These are phyloP conservation scores for Thymelicus sylvestris DNA, from an alignment of 2,888 invertebrate species.

Conservation along the genomic window DNA sequence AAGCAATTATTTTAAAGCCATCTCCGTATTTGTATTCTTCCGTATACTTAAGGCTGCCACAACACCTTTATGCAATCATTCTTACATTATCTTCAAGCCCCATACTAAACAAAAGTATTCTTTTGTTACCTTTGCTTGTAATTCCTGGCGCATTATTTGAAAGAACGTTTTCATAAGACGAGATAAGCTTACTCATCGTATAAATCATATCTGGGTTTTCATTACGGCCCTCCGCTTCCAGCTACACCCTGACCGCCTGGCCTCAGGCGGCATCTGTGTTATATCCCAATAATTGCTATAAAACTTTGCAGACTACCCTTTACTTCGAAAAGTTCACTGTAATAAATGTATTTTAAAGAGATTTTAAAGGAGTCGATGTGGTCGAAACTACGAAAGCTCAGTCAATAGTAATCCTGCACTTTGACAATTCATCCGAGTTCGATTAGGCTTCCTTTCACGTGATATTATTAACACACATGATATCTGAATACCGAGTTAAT, in stretches of 20 bases:
- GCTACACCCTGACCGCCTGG: conserved; percentile 1
- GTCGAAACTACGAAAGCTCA: too few species aligned
- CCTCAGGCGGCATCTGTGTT: conserved; percentile 13
- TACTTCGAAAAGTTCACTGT: background rate
- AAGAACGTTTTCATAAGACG: conserved; percentile 13
- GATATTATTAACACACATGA: background rate
- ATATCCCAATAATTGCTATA: conserved; percentile 14
- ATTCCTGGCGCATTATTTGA: conserved; percentile 7
- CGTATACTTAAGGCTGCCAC: background rate
- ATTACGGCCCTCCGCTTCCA: background rate
- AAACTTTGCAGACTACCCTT: conserved; percentile 11
- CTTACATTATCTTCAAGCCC: conserved; percentile 2
- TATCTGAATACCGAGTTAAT: background rate
- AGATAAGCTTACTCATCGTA: conserved; percentile 17
- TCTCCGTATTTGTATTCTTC: too few species aligned
- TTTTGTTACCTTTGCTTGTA: background rate
- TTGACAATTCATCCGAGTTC: too few species aligned
- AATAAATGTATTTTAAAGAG: background rate
- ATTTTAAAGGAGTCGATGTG: background rate
- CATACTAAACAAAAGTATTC: background rate
- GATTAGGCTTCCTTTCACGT: too few species aligned
- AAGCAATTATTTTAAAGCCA: too few species aligned
- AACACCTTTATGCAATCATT: background rate
- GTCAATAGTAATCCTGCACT: too few species aligned
- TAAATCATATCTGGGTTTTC: conserved; percentile 16